Evolutionary conservation across 2,113 vertebrate species (phyloP).

Genomic region (Nipponia nippon): DNA sequence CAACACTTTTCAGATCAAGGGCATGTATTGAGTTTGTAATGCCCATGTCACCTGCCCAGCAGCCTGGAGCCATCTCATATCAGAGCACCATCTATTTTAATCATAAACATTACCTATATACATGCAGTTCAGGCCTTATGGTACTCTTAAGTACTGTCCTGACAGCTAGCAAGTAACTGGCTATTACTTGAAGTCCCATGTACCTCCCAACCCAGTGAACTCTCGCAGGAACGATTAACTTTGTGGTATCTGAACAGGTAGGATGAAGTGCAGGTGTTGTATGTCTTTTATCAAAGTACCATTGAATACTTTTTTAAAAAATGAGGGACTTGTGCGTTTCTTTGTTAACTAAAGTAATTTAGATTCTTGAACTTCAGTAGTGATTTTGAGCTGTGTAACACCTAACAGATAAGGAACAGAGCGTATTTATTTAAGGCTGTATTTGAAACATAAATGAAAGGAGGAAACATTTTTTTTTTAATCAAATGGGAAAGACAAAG

Average conservation of each 20-base stretch:
- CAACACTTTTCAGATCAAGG: neutral
- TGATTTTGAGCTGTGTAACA: neutral
- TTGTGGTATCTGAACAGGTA: neutral
- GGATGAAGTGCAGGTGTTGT: neutral
- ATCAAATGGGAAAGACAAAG: neutral
- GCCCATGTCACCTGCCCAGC: neutral
- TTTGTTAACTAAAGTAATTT: neutral
- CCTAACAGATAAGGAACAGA: neutral
- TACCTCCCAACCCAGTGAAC: neutral
- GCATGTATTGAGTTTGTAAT: neutral
- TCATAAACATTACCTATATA: neutral
- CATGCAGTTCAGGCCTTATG: neutral
- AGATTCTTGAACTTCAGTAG: neutral
- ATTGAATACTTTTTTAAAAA: neutral
- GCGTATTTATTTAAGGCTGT: neutral
- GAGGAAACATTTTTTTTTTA: neutral
- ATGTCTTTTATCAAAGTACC: neutral
- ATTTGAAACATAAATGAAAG: neutral
- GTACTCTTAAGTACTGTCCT: neutral
- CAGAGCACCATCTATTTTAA: neutral
- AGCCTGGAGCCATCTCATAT: neutral
- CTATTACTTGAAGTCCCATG: neutral
- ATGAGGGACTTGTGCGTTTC: neutral
- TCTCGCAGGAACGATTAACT: neutral
- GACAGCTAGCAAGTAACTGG: neutral